Base-by-base conservation (phyloP, 1,140 invertebrate species). In the Anoplolepis gracilipes region DNA sequence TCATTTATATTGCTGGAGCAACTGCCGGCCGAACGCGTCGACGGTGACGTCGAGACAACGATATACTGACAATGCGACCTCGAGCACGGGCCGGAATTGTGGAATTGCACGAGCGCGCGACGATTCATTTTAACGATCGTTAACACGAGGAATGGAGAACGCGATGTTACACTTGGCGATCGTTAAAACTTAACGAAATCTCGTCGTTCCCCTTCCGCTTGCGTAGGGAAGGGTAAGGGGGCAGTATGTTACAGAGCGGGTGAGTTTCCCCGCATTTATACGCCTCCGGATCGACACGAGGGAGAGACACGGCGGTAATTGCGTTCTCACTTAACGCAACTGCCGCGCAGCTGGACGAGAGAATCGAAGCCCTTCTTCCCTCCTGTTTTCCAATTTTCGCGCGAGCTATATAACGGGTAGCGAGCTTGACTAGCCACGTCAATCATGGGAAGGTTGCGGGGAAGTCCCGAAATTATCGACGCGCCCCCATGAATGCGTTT, bases 101-200 rank as follows among this genome's bases (percentile, higher is more conserved):
- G 39, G 25, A 62, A 84, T 46, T 46, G 46, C 46, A 19, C 46
- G 57, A 49, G 13, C 53, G 81, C 81, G 25, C 67, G 67, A 59
- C 87, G 88, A 89, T 89, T 86, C 84, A 28, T 89, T 88, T 89
- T 88, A 88, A 88, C 87, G 87, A 88, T 61, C 87, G 87, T 85
- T 86, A 85, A 85, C 87, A 42, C 79, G 73, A 65, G 59, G 82
- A 85, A 85, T 62, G 64, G 87, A 77, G 87, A 86, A 75, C 69
- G 84, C 84, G 76, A 88, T 88, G 88, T 88, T 89, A 86, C 87
- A 85, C 87, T 88, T 78, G 84, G 55, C 84, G 87, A 88, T 89
- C 88, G 88, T 89, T 89, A 89, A 88, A 88, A 88, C 84, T 89
- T 88, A 89, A 89, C 88, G 88, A 89, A 89, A 88, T 88, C 87